Percentiles rank a stretch among this genome's conserved stretches.
These are phyloP conservation scores for Hippocampus mohnikei DNA, from an alignment of 2,113 vertebrate genomes.

Conservation along the genomic window DNA sequence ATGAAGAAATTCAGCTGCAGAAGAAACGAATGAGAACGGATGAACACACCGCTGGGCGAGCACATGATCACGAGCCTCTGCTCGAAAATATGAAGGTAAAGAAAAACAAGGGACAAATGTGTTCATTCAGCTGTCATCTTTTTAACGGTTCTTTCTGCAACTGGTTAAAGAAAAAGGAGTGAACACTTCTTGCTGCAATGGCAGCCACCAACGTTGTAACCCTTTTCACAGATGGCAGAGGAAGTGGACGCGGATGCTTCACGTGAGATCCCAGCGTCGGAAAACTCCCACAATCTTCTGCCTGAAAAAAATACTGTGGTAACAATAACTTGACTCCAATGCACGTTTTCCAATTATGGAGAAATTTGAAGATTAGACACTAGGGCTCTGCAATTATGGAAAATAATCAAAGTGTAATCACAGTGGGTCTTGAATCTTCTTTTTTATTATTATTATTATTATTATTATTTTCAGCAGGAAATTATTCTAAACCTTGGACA, in stretches of 20 bases:
- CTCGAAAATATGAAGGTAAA: slow-evolving; percentile 67
- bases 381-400: background rate
- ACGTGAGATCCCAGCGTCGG: background rate
- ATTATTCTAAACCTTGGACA: too few relatives aligned
- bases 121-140: background rate
- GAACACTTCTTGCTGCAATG: background rate
- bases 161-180: background rate
- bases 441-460: too few relatives aligned
- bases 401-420: too few relatives aligned
- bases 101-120: background rate
- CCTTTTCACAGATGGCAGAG: background rate
- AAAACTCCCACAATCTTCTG: slow-evolving; percentile 28
- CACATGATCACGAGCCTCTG: slow-evolving; percentile 24
- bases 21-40: slow-evolving; percentile 63
- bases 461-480: too few relatives aligned
- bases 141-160: background rate
- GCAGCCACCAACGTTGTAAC: background rate
- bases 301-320: slow-evolving; percentile 66
- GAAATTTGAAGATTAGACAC: background rate
- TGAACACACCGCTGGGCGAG: background rate
- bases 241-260: slow-evolving; percentile 4
- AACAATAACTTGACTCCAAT: background rate
- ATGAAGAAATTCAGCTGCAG: slow-evolving; percentile 40
- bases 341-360: background rate
- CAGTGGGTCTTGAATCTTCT: background rate